Percentiles rank a stretch among this genome's conserved stretches.
Evolutionary conservation across 2,888 invertebrate genomes (phyloP).

Genomic region (Eubasilissa splendida): DNA sequence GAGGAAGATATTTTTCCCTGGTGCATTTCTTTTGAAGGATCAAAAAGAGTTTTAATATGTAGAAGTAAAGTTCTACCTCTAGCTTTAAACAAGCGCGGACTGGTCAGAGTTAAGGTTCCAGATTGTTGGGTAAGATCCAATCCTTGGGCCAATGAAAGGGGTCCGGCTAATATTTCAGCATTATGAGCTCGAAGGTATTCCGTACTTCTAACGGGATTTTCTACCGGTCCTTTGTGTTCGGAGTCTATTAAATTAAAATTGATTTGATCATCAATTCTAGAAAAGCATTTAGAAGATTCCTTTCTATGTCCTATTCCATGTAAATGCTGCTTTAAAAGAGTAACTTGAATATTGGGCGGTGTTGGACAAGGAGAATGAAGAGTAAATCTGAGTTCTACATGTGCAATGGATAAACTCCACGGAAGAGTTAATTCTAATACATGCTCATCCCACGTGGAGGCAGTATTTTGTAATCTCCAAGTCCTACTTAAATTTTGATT

Average conservation of each 20-base stretch:
- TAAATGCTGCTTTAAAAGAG: constrained; percentile 73
- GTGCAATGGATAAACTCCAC: constrained; percentile 85
- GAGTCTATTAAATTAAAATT: constrained; percentile 58
- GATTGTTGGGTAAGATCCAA: constrained; percentile 89
- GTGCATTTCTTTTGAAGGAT: constrained; percentile 76
- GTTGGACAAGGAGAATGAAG: constrained; percentile 84
- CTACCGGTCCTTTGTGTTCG: constrained; percentile 62
- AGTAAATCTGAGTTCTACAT: constrained; percentile 90
- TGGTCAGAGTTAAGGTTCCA: constrained; percentile 89
- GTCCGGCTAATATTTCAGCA: constrained; percentile 92
- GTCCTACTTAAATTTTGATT: constrained; percentile 90
- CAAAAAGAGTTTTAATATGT: constrained; percentile 82
- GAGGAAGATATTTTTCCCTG: constrained; percentile 62
- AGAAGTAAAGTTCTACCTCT: constrained; percentile 85
- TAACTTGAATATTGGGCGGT: constrained; percentile 86
- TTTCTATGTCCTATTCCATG: constrained; percentile 74
- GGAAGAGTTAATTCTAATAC: constrained; percentile 91
- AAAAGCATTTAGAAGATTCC: constrained; percentile 68
- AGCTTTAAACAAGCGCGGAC: constrained; percentile 86
- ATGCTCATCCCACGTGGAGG: constrained; percentile 94
- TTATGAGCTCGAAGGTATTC: constrained; percentile 90
- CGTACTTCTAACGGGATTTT: constrained; percentile 84
- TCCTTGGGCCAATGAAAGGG: constrained; percentile 85
- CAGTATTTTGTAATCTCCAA: constrained; percentile 90
- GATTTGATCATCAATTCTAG: constrained; percentile 66